phyloP scores from a whole-genome alignment of 30 jellyfish, hydroid and myxozoan species.

The Cassiopea xamachana region DNA sequence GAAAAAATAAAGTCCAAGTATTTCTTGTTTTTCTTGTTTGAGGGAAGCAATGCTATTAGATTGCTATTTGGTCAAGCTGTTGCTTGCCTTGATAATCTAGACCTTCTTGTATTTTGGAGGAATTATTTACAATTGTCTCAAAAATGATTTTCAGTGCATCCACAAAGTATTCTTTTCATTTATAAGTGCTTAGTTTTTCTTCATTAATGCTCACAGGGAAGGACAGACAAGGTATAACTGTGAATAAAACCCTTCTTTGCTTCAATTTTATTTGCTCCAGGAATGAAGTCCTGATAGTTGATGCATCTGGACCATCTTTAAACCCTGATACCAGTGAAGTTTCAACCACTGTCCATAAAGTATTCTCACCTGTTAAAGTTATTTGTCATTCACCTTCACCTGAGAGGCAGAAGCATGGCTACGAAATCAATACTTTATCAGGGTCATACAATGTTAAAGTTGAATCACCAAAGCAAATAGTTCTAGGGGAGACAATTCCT shows the following conservation, averaged over 20 bases:
- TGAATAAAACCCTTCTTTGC: neutral
- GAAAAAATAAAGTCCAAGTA: too few relatives aligned
- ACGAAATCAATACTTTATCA: neutral
- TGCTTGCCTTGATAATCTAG: too few relatives aligned
- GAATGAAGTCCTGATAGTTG: conserved; percentile 67
- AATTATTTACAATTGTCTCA: too few relatives aligned
- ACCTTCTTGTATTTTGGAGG: too few relatives aligned
- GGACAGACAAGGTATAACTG: too few relatives aligned
- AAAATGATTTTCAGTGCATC: too few relatives aligned
- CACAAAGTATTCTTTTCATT: too few relatives aligned
- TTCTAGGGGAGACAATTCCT: conserved; percentile 6
- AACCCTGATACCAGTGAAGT: conserved; percentile 60
- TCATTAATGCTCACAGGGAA: too few relatives aligned
- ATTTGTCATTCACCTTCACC: conserved; percentile 80
- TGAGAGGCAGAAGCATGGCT: conserved; percentile 18
- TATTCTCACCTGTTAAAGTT: conserved; percentile 76
- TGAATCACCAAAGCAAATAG: conserved; percentile 51
- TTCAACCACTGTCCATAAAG: conserved; percentile 44
- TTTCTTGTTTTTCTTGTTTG: too few relatives aligned
- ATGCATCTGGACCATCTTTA: conserved; percentile 68
- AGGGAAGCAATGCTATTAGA: too few relatives aligned
- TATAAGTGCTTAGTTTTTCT: too few relatives aligned
- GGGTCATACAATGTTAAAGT: conserved; percentile 24
- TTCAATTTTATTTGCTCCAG: neutral
- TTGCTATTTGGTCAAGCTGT: too few relatives aligned